These are phyloP conservation scores for Cacatua alba DNA, from an alignment of 2,113 vertebrate species.

Conservation along the genomic window DNA sequence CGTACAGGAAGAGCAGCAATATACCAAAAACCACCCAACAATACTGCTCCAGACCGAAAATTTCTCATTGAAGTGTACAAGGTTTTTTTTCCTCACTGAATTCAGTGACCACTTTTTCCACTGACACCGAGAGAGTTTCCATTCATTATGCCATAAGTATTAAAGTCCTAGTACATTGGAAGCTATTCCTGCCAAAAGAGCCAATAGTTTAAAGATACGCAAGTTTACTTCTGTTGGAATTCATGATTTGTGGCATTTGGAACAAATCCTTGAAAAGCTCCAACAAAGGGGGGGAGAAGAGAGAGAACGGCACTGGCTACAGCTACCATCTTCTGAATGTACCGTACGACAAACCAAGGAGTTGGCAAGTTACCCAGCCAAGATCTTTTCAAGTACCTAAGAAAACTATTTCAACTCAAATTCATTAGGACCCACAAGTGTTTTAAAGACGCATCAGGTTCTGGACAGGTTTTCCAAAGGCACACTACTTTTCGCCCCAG, in stretches of 20 bases:
- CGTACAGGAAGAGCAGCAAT: neutral
- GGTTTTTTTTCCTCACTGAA: neutral
- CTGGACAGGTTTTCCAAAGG: neutral
- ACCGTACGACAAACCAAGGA: neutral
- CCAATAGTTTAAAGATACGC: neutral
- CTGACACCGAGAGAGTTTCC: conserved; percentile 56
- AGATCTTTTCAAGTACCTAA: neutral
- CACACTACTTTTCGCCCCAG: neutral
- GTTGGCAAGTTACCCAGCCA: neutral
- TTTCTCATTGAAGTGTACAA: neutral
- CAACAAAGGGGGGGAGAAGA: neutral
- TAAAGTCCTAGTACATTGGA: conserved; percentile 29
- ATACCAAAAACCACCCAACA: neutral
- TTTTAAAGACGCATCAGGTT: neutral
- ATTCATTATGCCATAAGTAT: conserved; percentile 62
- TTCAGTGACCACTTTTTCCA: conserved; percentile 62
- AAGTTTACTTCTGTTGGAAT: conserved; percentile 18
- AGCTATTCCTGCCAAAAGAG: neutral
- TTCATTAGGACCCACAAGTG: neutral
- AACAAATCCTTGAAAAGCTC: neutral
- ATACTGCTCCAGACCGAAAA: neutral
- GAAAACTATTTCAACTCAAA: neutral
- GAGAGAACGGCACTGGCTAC: neutral
- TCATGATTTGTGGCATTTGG: neutral
- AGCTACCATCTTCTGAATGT: neutral